These are phyloP conservation scores for Pipistrellus nathusii DNA, from an alignment of 2,797 vertebrate genomes.

Conservation along the genomic window DNA sequence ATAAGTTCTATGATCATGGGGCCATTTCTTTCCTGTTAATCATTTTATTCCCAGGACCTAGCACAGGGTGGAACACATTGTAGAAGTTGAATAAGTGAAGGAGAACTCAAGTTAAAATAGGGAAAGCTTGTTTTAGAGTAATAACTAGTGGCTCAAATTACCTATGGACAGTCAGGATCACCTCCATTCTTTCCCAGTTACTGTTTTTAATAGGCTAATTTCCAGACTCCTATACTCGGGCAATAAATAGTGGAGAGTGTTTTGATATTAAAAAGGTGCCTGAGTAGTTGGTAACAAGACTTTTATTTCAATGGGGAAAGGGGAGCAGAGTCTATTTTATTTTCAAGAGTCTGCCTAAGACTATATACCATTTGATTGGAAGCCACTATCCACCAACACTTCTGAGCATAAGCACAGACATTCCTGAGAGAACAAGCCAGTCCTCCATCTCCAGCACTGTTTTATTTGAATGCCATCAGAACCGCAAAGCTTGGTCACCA, in stretches of 20 bases:
- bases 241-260: neutral
- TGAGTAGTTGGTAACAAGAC: neutral
- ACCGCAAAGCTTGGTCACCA: neutral
- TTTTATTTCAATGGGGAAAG: neutral
- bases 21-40: slow-evolving; percentile 4
- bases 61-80: neutral
- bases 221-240: neutral
- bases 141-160: neutral
- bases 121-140: neutral
- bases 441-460: neutral
- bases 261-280: slow-evolving; percentile 25
- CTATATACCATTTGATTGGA: neutral
- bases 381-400: neutral
- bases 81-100: neutral
- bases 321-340: neutral
- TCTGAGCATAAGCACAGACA: neutral
- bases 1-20: neutral
- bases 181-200: neutral
- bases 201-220: neutral
- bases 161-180: neutral
- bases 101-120: neutral
- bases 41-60: neutral
- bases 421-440: neutral
- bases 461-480: slow-evolving; percentile 57
- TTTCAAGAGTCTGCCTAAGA: neutral